These are phyloP conservation scores for Falco peregrinus DNA, from an alignment of 2,797 vertebrate species.

Conservation along the genomic window DNA sequence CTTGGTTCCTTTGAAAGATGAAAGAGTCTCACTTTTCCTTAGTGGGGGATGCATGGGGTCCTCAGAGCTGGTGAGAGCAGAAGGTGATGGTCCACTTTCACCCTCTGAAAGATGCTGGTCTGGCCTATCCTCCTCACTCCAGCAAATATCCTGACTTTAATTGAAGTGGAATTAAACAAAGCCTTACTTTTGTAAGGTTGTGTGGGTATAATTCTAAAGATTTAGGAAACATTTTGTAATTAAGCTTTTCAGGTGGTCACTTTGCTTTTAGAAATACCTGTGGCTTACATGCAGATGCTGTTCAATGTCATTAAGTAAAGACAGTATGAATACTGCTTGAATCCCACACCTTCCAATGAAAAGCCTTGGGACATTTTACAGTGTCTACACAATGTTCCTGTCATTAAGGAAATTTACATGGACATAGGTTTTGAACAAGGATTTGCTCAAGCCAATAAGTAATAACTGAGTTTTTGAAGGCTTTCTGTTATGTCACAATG, in stretches of 20 bases:
- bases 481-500: not conserved
- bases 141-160: not conserved
- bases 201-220: not conserved
- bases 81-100: not conserved
- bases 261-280: not conserved
- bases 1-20: not conserved
- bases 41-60: fast-evolving
- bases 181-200: not conserved
- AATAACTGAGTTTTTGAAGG: not conserved
- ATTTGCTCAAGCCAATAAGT: not conserved
- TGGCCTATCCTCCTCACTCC: not conserved
- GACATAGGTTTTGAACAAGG: not conserved
- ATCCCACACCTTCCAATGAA: not conserved
- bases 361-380: not conserved
- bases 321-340: not conserved
- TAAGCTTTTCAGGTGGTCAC: not conserved
- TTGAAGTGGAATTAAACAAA: not conserved
- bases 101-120: not conserved
- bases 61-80: not conserved
- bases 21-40: not conserved
- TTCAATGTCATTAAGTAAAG: not conserved
- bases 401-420: not conserved
- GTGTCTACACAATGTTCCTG: not conserved
- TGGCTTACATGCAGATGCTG: not conserved
- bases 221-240: not conserved